These are phyloP conservation scores for Dexiosoma caninum DNA, from an alignment of 2,888 invertebrate species.

Conservation along the genomic window DNA sequence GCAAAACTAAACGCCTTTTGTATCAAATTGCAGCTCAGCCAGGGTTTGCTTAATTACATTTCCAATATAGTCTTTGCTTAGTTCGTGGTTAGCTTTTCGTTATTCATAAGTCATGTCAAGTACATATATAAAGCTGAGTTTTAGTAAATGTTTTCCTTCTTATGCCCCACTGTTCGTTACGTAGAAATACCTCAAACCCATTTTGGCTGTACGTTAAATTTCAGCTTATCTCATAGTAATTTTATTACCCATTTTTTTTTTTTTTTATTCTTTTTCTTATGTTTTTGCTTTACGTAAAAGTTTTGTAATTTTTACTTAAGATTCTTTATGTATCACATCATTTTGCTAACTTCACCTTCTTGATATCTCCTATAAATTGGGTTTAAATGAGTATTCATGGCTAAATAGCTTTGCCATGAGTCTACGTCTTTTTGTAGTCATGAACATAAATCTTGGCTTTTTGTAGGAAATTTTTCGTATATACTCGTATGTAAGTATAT, in stretches of 20 bases:
- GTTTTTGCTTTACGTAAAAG: background rate
- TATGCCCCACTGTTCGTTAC: background rate
- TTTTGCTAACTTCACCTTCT: background rate
- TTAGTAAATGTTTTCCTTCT: too few species aligned
- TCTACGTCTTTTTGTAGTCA: conserved; percentile 1
- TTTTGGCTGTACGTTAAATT: conserved; percentile 15
- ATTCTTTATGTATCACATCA: conserved; percentile 18
- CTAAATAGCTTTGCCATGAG: conserved; percentile 16
- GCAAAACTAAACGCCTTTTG: too few species aligned
- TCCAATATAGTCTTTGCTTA: too few species aligned
- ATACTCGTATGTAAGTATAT: background rate
- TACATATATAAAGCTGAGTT: too few species aligned
- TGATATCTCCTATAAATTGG: conserved; percentile 32
- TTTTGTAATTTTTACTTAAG: conserved; percentile 30
- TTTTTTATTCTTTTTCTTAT: background rate
- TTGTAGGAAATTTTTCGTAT: conserved; percentile 2
- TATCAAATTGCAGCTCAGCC: too few species aligned
- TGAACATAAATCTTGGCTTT: conserved; percentile 37
- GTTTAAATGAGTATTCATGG: conserved; percentile 34
- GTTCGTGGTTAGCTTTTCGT: too few species aligned
- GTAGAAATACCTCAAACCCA: background rate
- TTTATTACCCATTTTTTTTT: background rate
- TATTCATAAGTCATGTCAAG: too few species aligned
- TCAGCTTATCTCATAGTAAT: conserved; percentile 23
- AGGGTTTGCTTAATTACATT: too few species aligned